Base-by-base conservation (phyloP, 1,140 invertebrate genomes). In the Megalonaias nervosa region DNA sequence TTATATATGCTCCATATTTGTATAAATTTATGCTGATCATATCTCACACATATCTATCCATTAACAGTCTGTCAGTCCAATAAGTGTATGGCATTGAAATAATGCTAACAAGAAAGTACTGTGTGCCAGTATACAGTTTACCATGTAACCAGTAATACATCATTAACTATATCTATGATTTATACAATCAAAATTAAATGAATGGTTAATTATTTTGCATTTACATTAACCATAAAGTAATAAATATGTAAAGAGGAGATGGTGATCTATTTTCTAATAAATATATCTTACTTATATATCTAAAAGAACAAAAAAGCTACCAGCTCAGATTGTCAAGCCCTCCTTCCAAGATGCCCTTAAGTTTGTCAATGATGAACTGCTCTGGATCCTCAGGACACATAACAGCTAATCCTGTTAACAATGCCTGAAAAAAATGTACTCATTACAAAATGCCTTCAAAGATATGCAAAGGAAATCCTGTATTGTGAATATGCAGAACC, bases 361-460 rank as follows among this genome's bases (percentile, higher is more conserved):
- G 83, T 58, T 86, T 89, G 64, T 90, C 86, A 65, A 89, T 76
- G 23, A 90, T 86, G 78, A 89, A 90, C 77, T 88, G 85, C 38
- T 84, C 81, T 38, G 86, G 89, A 74, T 90, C 89, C 62, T 84
- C 85, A 23, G 89, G 89, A 84, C 89, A 90, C 86, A 89, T 89
- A 14, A 90, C 80, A 16, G 86, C 85, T 59, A 90, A 71, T 19
- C 88, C 88, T 19, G 87, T 88, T 56, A 90, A 75, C 38, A 90
- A 74, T 13, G 89, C 88, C 89, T 90, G 80, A 4, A 82, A 81
- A 21, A 64, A 73, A 66, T 72, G 66, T 71, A 38, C 38, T 48
- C 11, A 48, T 48, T 48, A 57, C 31, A n/a, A 61, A 65, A 80
- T 67, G 19, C 65, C 16, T 70, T 67, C 31, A 19, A 55, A 19